Base-by-base conservation (phyloP, 2,113 vertebrate genomes). In the Gallinago media region DNA sequence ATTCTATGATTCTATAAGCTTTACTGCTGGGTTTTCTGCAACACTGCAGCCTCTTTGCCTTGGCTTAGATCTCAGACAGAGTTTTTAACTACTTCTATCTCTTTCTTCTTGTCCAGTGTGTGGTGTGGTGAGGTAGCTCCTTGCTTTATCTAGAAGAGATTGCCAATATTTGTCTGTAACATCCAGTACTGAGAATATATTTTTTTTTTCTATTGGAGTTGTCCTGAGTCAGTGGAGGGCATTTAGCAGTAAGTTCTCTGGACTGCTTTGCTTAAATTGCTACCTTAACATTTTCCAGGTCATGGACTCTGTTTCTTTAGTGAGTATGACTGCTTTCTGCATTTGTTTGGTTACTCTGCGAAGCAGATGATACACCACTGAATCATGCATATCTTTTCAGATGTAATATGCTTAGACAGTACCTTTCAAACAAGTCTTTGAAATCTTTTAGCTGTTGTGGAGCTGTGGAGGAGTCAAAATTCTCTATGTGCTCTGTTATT, bases 51-150 rank as follows among this genome's bases (percentile, higher is more conserved):
- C 44, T 77, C 25, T 55, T 55, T 85, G 27, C n/a, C 40, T 58
- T n/a, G 15, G 6, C 68, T 63, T 61, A 32, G 15, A 59, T 59
- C 13, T 29, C 63, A 73, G 50, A 56, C 20, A 34, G 27, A 44
- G 21, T 11, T 73, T 86, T 50, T 65, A 12, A 55, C 6, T 65
- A 27, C 29, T 68, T 88, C 36, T 15, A 11, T 44, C 26, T 80
- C 25, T 50, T 26, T 50, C 42, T 72, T 87, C 15, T 34, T 49
- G 42, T 58, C 19, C 74, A 55, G 9, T 7, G 7, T 38, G 25
- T 50, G 23, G 23, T 26, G 19, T 49, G 67, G 27, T 0, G 0
- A 90, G 36, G 27, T 50, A 59, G 47, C 26, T 68, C 7, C 27
- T 50, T 85, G 11, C 5, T 55, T 90, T 61, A 78, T 50, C 21